Percentiles rank a stretch among this genome's conserved stretches.
phyloP scores from a whole-genome alignment of 2,113 vertebrate genomes.

The Capreolus pygargus region DNA sequence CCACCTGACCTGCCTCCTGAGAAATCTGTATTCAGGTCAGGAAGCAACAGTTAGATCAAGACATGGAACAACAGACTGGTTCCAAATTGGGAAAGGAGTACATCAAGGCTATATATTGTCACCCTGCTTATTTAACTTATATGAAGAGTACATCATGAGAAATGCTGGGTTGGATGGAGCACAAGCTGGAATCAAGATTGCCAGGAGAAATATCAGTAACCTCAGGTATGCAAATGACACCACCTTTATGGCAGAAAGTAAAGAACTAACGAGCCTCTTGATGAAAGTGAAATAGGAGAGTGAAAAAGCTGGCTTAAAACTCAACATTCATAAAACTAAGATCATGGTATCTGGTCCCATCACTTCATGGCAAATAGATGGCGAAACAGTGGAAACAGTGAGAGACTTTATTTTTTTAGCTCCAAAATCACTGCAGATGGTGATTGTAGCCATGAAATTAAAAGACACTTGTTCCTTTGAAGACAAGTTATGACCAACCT shows the following conservation, averaged over 20 bases:
- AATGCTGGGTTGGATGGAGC: neutral
- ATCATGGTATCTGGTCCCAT: neutral
- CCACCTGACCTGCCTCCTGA: neutral
- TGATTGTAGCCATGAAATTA: neutral
- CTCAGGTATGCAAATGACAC: neutral
- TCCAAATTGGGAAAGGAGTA: neutral
- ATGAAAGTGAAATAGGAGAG: neutral
- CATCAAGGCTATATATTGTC: neutral
- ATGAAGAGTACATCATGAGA: neutral
- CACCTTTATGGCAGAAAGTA: neutral
- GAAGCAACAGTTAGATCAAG: neutral
- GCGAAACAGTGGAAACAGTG: neutral
- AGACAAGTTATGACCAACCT: neutral
- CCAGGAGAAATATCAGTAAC: neutral
- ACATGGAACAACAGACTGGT: neutral
- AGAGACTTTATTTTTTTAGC: neutral
- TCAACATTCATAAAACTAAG: neutral
- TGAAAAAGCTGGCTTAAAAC: neutral
- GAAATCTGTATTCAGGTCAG: neutral
- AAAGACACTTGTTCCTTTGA: rapidly evolving
- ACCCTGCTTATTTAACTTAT: neutral
- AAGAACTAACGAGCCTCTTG: neutral
- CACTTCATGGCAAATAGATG: neutral
- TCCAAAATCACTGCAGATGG: neutral
- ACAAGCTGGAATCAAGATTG: neutral